Evolutionary conservation across 2,113 vertebrate genomes (phyloP).

Genomic region (Columbina picui): DNA sequence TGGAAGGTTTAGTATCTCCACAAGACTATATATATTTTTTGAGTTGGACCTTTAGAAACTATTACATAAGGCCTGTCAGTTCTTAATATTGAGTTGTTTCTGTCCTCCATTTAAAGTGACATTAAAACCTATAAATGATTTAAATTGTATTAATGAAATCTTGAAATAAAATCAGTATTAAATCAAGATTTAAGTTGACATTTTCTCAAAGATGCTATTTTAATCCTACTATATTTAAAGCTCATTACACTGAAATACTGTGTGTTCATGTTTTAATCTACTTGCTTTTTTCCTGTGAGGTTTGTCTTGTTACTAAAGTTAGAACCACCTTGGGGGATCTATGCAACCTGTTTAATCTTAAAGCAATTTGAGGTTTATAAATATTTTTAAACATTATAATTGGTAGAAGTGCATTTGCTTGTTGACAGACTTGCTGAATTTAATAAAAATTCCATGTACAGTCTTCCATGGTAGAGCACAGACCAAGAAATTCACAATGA

Average conservation of each 20-base stretch:
- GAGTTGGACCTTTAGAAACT: neutral
- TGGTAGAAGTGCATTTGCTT: neutral
- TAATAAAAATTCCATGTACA: neutral
- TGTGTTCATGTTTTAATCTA: neutral
- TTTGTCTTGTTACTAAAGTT: neutral
- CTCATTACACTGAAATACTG: neutral
- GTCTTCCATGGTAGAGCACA: neutral
- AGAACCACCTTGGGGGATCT: neutral
- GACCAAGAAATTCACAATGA: neutral
- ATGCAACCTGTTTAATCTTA: neutral
- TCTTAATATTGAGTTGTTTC: neutral
- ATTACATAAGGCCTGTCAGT: neutral
- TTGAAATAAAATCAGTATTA: neutral
- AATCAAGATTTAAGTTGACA: accelerated
- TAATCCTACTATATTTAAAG: neutral
- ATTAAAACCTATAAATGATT: neutral
- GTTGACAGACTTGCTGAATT: neutral
- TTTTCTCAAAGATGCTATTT: neutral
- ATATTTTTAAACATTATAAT: neutral
- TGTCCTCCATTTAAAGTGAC: neutral
- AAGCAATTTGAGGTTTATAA: neutral
- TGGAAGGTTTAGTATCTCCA: neutral
- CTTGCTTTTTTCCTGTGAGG: neutral
- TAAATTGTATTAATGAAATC: neutral
- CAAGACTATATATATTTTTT: neutral